Evolutionary conservation across 2,113 vertebrate species (phyloP).

Genomic region (Psittacus erithacus): DNA sequence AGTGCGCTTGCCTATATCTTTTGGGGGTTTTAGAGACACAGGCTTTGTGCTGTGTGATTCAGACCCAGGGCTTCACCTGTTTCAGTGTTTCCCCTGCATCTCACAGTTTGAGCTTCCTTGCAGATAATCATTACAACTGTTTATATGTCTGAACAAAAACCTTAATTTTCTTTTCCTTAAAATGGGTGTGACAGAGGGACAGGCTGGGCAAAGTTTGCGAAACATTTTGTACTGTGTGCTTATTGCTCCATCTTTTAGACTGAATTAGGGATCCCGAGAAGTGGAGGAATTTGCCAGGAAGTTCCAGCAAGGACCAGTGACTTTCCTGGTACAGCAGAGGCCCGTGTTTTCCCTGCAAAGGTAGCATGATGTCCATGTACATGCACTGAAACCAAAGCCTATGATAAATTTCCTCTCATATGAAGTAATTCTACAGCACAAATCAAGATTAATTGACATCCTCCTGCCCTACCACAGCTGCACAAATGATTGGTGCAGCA

Average conservation of each 20-base stretch:
- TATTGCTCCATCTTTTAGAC: conserved; percentile 40
- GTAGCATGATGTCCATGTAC: not conserved
- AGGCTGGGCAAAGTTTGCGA: not conserved
- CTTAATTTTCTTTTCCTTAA: conserved; percentile 3
- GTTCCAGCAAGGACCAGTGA: not conserved
- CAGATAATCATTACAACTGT: not conserved
- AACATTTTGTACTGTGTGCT: conserved; percentile 27
- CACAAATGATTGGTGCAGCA: conserved; percentile 40
- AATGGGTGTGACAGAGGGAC: conserved; percentile 24
- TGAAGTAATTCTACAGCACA: conserved; percentile 53
- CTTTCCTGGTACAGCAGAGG: not conserved
- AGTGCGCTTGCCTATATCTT: not conserved
- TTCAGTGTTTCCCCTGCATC: not conserved
- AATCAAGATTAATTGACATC: conserved; percentile 66
- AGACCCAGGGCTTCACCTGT: not conserved
- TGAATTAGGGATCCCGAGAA: not conserved
- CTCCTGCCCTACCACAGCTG: conserved; percentile 46
- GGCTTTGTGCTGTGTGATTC: not conserved
- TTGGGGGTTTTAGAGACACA: not conserved
- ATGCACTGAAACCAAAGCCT: conserved; percentile 11
- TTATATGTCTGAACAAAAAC: not conserved
- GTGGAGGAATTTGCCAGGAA: not conserved
- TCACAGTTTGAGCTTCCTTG: not conserved
- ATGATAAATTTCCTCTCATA: conserved; percentile 11
- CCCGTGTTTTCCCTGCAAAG: not conserved